A percentile compares a stretch with the other conserved stretches of the same genome.
Conservation (phyloP, 2,888 invertebrate species). For the Rhyacophila evoluta region DNA sequence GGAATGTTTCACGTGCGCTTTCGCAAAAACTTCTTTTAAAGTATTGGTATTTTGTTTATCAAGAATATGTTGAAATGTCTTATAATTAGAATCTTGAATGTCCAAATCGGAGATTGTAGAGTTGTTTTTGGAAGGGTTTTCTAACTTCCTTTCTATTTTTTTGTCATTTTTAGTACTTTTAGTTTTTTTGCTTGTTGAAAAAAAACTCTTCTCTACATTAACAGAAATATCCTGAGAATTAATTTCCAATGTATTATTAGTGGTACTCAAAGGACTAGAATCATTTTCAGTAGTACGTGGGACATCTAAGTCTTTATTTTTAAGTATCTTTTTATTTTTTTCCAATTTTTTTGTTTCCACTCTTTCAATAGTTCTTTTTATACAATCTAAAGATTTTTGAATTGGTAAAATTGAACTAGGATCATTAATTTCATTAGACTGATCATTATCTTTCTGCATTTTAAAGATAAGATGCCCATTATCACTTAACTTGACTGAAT, state of each 20-base stretch:
- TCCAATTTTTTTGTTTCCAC: neutral
- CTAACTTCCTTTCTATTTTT: neutral
- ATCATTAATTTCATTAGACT: neutral
- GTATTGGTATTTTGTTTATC: neutral
- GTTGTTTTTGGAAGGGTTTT: neutral
- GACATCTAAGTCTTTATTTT: neutral
- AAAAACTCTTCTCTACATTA: neutral
- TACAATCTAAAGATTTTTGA: neutral
- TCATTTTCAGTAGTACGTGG: too few relatives aligned
- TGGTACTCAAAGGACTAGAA: too few relatives aligned
- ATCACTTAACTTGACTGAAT: constrained; percentile 53
- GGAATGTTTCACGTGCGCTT: neutral
- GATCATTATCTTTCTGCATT: constrained; percentile 47
- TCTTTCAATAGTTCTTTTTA: neutral
- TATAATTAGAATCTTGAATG: too few relatives aligned
- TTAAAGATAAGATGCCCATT: constrained; percentile 54
- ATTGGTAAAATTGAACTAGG: neutral
- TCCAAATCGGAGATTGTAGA: neutral
- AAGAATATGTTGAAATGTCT: too few relatives aligned
- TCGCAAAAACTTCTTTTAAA: neutral
- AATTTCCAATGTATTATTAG: neutral
- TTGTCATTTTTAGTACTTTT: neutral
- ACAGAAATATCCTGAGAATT: neutral
- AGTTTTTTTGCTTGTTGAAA: neutral
- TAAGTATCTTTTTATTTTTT: neutral